Conservation (phyloP, 2,797 vertebrate genomes). For the Acridotheres tristis region DNA sequence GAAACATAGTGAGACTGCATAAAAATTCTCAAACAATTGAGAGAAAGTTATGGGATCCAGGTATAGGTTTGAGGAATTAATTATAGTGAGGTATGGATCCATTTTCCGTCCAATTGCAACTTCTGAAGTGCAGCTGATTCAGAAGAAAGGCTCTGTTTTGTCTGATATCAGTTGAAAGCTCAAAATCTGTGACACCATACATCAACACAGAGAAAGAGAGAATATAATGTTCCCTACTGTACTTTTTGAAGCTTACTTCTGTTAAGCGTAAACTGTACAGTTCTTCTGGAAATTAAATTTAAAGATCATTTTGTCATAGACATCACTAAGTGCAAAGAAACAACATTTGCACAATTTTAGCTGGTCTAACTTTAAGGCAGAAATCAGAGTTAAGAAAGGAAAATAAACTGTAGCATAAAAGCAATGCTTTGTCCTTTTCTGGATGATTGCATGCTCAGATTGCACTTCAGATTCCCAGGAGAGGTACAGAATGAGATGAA, state of each 20-base stretch:
- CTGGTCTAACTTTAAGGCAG: not conserved
- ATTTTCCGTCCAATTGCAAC: not conserved
- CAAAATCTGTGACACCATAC: not conserved
- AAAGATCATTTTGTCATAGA: not conserved
- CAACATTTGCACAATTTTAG: not conserved
- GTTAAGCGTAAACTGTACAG: not conserved
- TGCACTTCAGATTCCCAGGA: constrained; percentile 1
- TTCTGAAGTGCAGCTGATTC: not conserved
- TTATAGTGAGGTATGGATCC: not conserved
- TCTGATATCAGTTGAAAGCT: not conserved
- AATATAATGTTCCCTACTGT: not conserved
- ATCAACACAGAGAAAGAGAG: not conserved
- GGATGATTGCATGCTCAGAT: not conserved
- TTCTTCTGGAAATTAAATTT: not conserved
- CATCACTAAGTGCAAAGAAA: not conserved
- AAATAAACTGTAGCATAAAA: not conserved
- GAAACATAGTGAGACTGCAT: not conserved
- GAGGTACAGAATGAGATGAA: constrained; percentile 12
- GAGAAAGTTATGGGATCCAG: not conserved
- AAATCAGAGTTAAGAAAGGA: not conserved
- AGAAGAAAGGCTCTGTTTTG: not conserved
- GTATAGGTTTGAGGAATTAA: not conserved
- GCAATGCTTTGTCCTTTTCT: not conserved
- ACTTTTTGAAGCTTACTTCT: not conserved
- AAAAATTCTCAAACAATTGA: not conserved